phyloP scores from a whole-genome alignment of 2,113 vertebrate genomes.

The Patagioenas fasciata region DNA sequence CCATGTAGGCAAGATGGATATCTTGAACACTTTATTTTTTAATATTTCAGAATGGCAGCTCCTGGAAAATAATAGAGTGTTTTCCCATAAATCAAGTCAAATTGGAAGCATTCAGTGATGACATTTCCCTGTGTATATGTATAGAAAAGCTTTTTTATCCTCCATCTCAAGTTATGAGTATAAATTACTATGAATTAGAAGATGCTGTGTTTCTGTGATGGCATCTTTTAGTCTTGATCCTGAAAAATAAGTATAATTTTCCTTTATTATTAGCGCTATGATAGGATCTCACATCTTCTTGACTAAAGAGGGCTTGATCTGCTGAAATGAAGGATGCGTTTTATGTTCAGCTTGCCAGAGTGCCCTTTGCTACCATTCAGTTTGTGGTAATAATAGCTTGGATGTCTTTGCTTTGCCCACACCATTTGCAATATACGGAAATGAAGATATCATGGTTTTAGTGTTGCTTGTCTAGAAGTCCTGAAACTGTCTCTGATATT shows the following conservation, averaged over 20 bases:
- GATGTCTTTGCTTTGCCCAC: background rate
- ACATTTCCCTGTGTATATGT: background rate
- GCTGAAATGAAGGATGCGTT: background rate
- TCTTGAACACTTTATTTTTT: background rate
- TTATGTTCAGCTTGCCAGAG: background rate
- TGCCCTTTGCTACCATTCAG: background rate
- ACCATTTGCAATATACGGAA: background rate
- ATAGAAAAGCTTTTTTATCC: background rate
- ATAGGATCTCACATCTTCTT: background rate
- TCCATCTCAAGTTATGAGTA: background rate
- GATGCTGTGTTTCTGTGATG: background rate
- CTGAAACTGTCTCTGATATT: background rate
- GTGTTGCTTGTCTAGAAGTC: background rate
- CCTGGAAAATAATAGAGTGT: background rate
- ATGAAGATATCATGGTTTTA: background rate
- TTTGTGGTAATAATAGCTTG: constrained; percentile 19
- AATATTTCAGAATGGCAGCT: background rate
- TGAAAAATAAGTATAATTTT: constrained; percentile 22
- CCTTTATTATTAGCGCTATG: background rate
- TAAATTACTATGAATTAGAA: constrained; percentile 25
- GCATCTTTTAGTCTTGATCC: constrained; percentile 5
- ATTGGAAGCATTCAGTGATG: background rate
- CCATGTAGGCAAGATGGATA: background rate
- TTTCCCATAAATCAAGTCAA: constrained; percentile 1
- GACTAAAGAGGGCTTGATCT: background rate